Conservation (phyloP, 2,113 vertebrate species). For the Dermatemys mawii region DNA sequence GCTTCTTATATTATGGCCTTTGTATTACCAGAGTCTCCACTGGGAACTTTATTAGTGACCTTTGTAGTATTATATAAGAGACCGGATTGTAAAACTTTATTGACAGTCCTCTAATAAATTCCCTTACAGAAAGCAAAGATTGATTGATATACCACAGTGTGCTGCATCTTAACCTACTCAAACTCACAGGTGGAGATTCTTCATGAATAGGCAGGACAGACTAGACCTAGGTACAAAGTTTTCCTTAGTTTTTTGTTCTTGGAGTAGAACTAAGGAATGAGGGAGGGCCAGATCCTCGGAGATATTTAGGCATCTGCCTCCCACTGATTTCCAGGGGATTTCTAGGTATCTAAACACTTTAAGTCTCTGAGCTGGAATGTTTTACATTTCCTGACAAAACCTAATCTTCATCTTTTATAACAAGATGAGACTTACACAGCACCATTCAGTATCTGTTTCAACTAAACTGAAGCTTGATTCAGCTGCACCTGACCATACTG, state of each 20-base stretch:
- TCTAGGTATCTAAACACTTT: no score
- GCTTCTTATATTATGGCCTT: slow-evolving; percentile 41
- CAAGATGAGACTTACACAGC: not conserved
- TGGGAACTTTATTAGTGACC: slow-evolving; percentile 58
- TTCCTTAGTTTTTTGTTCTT: slow-evolving; percentile 31
- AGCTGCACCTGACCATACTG: not conserved
- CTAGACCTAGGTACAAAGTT: not conserved
- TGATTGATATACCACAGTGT: slow-evolving; percentile 10
- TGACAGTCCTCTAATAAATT: slow-evolving; percentile 52
- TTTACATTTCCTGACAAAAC: slow-evolving; percentile 36
- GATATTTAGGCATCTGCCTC: not conserved
- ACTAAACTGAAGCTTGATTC: not conserved
- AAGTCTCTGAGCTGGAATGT: not conserved
- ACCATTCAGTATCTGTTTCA: not conserved
- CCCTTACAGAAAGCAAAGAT: slow-evolving; percentile 27
- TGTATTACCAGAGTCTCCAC: not conserved
- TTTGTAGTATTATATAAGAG: slow-evolving; percentile 36
- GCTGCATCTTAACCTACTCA: slow-evolving; percentile 2
- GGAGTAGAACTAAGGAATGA: slow-evolving; percentile 24
- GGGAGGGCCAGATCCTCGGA: not conserved
- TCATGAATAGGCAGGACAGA: slow-evolving; percentile 9
- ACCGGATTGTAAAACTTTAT: slow-evolving; percentile 33
- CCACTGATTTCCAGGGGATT: not conserved
- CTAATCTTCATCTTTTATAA: slow-evolving; percentile 2
- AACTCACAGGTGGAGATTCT: slow-evolving; percentile 19